These are phyloP conservation scores for Perizoma flavofasciatum DNA, from an alignment of 2,888 invertebrate species.

Conservation along the genomic window DNA sequence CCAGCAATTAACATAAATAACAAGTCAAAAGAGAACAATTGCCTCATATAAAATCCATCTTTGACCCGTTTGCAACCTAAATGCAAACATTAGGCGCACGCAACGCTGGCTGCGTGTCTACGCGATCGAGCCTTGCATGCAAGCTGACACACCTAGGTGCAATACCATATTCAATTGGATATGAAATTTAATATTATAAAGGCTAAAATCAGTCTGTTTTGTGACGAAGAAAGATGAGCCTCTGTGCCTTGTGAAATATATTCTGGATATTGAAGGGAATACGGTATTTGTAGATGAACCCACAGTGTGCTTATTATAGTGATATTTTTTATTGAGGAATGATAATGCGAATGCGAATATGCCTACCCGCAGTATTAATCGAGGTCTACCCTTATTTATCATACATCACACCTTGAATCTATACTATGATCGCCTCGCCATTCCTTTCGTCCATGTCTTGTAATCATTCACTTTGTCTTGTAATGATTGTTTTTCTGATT, in stretches of 20 bases:
- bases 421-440: no score
- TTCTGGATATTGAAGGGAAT: no score
- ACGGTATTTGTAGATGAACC: no score
- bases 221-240: no score
- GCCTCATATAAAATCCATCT: constrained; percentile 71
- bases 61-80: constrained; percentile 75
- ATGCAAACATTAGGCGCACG: constrained; percentile 76
- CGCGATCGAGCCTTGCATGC: constrained; percentile 56
- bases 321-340: no score
- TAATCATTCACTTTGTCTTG: no score
- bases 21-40: constrained; percentile 50
- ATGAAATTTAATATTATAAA: constrained; percentile 15
- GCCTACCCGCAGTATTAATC: no score
- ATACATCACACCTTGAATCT: constrained; percentile 4
- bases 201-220: not conserved
- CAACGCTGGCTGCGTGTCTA: constrained; percentile 64
- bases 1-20: constrained; percentile 36
- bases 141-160: constrained; percentile 49
- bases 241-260: no score
- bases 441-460: no score
- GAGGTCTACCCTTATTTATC: not conserved
- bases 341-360: no score
- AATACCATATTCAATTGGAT: constrained; percentile 17
- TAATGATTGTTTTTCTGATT: no score
- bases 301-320: no score